phyloP scores from a whole-genome alignment of 2,113 vertebrate species.

The Apaloderma vittatum region DNA sequence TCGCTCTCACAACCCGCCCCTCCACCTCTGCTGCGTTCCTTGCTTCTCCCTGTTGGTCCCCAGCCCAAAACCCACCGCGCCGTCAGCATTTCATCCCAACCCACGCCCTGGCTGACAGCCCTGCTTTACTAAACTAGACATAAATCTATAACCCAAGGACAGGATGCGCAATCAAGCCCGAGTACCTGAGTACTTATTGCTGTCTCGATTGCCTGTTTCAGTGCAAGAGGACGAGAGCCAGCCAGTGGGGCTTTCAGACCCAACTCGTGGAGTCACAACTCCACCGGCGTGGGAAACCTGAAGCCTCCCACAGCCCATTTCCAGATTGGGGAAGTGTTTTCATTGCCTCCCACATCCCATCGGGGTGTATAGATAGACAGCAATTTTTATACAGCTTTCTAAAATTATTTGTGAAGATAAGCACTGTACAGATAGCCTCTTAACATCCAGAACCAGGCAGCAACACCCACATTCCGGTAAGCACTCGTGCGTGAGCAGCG shows the following conservation, averaged over 20 bases:
- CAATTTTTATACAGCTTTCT: constrained; percentile 29
- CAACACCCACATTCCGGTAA: background rate
- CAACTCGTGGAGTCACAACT: background rate
- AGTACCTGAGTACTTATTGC: constrained; percentile 14
- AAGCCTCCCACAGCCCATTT: constrained; percentile 8
- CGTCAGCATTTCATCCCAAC: constrained; percentile 14
- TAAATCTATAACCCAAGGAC: constrained; percentile 8
- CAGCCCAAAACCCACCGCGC: background rate
- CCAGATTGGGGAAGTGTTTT: background rate
- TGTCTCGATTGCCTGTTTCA: background rate
- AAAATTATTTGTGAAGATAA: constrained; percentile 1
- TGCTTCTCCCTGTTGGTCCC: background rate
- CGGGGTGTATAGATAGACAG: background rate
- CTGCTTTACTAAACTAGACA: background rate
- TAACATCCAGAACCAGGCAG: background rate
- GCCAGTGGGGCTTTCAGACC: constrained; percentile 36
- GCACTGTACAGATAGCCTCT: background rate
- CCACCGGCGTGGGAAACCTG: background rate
- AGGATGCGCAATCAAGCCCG: background rate
- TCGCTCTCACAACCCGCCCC: background rate
- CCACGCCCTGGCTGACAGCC: background rate
- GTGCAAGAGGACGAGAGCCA: background rate
- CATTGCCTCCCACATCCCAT: constrained; percentile 26
- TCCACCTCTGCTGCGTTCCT: rapidly evolving
- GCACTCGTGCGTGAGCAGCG: background rate